Conservation (phyloP, 2,797 vertebrate genomes). For the Sardinella longiceps region DNA sequence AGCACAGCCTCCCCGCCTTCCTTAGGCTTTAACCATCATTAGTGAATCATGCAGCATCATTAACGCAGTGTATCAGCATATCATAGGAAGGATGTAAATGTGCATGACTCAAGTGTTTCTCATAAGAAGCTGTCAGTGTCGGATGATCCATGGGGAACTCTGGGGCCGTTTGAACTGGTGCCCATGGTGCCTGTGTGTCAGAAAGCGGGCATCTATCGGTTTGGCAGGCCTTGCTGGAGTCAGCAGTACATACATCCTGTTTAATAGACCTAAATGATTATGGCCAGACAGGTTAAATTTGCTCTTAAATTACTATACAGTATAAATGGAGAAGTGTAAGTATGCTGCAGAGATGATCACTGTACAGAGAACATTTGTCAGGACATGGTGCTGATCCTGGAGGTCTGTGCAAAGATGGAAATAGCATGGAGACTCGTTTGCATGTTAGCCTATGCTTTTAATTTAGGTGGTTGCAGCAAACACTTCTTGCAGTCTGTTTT, state of each 20-base stretch:
- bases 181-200: conserved; percentile 58
- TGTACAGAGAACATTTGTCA: conserved; percentile 7
- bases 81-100: conserved; percentile 50
- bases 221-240: conserved; percentile 57
- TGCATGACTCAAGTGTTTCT: conserved; percentile 56
- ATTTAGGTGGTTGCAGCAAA: neutral
- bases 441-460: neutral
- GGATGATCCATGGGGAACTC: conserved; percentile 28
- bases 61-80: conserved; percentile 64
- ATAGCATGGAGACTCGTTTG: neutral
- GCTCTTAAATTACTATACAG: conserved; percentile 25
- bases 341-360: conserved; percentile 1
- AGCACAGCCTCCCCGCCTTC: conserved; percentile 56
- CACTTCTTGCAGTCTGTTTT: neutral
- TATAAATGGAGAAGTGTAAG: conserved; percentile 23
- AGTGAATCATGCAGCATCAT: conserved; percentile 43
- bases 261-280: conserved; percentile 18
- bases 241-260: conserved; percentile 55
- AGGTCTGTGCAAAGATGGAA: neutral
- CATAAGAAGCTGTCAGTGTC: conserved; percentile 24
- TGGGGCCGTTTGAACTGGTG: conserved; percentile 36
- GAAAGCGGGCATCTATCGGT: conserved; percentile 59
- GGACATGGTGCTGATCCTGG: neutral
- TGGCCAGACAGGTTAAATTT: conserved; percentile 21
- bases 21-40: conserved; percentile 42